A percentile compares a stretch with the other conserved stretches of the same genome.
Conservation (phyloP, 1,140 invertebrate species). For the Glossosoma conforme region DNA sequence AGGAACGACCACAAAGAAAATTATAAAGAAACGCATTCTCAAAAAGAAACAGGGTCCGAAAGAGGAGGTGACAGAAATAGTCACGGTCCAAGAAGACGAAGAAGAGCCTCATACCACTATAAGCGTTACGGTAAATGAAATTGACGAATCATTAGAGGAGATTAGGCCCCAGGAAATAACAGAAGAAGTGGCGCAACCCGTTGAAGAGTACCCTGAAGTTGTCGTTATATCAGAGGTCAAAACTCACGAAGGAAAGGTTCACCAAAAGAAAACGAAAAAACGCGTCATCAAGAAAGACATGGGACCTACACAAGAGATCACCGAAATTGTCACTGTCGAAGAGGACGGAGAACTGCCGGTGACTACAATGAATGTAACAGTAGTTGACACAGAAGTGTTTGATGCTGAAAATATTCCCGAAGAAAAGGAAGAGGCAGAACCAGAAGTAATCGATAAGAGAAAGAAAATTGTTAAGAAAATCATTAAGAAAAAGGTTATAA, state of each 20-base stretch:
- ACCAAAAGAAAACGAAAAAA: slow-evolving; percentile 24
- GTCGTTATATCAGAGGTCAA: slow-evolving; percentile 14
- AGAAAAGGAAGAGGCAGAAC: slow-evolving; percentile 4
- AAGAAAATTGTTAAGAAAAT: slow-evolving; percentile 10
- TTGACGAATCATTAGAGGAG: slow-evolving; percentile 30
- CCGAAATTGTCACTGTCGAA: slow-evolving; percentile 33
- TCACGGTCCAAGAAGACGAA: slow-evolving; percentile 39
- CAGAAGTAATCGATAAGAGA: slow-evolving; percentile 9
- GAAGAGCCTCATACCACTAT: slow-evolving; percentile 35
- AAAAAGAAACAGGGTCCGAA: slow-evolving; percentile 9
- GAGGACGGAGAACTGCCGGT: slow-evolving; percentile 28
- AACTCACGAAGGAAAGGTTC: slow-evolving; percentile 28
- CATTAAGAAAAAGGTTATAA: slow-evolving; percentile 27
- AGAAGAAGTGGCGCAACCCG: slow-evolving; percentile 16
- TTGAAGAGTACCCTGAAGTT: slow-evolving; percentile 43
- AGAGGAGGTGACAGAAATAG: slow-evolving; percentile 38
- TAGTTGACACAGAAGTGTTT: slow-evolving; percentile 11
- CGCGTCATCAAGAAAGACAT: slow-evolving; percentile 22
- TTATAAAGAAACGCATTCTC: slow-evolving; percentile 4
- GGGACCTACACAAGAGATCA: slow-evolving; percentile 22
- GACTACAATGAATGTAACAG: slow-evolving; percentile 31
- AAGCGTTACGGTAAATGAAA: slow-evolving; percentile 26
- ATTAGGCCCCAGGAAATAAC: slow-evolving; percentile 16
- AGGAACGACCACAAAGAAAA: slow-evolving; percentile 4
- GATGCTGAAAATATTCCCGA: slow-evolving; percentile 22